Evolutionary conservation across 1,140 invertebrate genomes (phyloP).

Genomic region (Caenorhabditis tropicalis): DNA sequence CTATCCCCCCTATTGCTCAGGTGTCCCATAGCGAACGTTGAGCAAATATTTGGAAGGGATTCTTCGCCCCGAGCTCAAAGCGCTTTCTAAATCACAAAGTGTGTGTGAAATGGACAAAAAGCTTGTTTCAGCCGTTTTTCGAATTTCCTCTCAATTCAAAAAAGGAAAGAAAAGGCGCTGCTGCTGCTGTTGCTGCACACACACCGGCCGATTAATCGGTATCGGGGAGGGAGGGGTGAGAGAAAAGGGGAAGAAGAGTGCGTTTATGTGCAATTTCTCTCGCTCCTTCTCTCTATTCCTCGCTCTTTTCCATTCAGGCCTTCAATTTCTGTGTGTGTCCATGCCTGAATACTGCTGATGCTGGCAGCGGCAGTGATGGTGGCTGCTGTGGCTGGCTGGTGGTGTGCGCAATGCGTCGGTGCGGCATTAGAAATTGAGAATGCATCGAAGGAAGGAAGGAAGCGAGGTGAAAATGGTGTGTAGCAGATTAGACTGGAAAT

Average conservation of each 20-base stretch:
- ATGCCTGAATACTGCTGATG: neutral
- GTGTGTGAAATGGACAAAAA: too few relatives aligned
- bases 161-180: neutral
- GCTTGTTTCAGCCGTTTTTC: neutral
- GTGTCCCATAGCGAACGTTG: neutral
- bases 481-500: neutral
- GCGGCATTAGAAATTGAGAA: constrained; percentile 31
- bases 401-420: constrained; percentile 35
- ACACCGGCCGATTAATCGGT: constrained; percentile 7
- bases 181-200: neutral
- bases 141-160: neutral
- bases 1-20: neutral
- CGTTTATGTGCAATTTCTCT: constrained; percentile 4
- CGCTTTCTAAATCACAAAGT: too few relatives aligned
- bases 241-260: neutral
- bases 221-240: neutral
- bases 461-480: neutral
- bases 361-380: neutral
- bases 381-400: neutral
- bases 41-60: neutral
- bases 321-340: neutral
- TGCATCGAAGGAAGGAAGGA: neutral
- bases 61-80: neutral
- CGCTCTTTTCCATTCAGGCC: neutral
- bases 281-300: neutral